phyloP scores from a whole-genome alignment of 2,113 vertebrate species.

The Heloderma charlesbogerti region DNA sequence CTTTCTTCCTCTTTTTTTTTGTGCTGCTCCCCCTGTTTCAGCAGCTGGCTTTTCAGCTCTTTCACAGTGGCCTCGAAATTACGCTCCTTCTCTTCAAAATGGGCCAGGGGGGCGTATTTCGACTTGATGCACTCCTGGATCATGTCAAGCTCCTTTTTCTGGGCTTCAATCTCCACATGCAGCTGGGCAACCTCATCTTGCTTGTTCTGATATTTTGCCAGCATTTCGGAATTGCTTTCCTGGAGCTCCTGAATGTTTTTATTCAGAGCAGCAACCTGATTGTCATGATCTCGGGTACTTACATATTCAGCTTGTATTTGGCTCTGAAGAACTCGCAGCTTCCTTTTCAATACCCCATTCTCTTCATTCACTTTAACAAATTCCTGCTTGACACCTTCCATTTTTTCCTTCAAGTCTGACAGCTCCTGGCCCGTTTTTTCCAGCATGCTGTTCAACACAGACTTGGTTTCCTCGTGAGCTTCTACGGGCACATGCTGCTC shows the following conservation, averaged over 20 bases:
- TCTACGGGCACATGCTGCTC: conserved; percentile 80
- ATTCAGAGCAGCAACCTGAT: conserved; percentile 54
- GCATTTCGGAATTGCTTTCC: background rate
- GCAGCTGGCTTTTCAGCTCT: conserved; percentile 79
- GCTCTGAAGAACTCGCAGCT: conserved; percentile 76
- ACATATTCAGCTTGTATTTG: conserved; percentile 80
- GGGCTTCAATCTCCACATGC: conserved; percentile 87
- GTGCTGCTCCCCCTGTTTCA: conserved; percentile 74
- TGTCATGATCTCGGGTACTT: conserved; percentile 78
- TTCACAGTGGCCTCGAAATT: conserved; percentile 75
- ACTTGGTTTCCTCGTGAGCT: conserved; percentile 81
- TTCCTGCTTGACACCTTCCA: conserved; percentile 77
- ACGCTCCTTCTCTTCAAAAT: conserved; percentile 83
- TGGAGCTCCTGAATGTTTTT: conserved; percentile 57
- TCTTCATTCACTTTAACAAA: conserved; percentile 81
- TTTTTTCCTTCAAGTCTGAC: conserved; percentile 76
- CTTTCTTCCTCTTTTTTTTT: conserved; percentile 69
- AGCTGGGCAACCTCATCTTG: conserved; percentile 82
- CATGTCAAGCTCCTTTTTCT: conserved; percentile 91
- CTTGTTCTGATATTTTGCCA: conserved; percentile 66
- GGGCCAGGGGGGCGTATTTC: conserved; percentile 84
- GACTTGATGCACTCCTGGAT: conserved; percentile 92
- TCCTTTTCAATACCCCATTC: conserved; percentile 79
- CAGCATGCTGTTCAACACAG: conserved; percentile 75
- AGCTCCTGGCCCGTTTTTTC: conserved; percentile 82